A percentile compares a stretch with the other conserved stretches of the same genome.
Evolutionary conservation across 2,888 invertebrate genomes (phyloP).

Genomic region (Ophion costatus): DNA sequence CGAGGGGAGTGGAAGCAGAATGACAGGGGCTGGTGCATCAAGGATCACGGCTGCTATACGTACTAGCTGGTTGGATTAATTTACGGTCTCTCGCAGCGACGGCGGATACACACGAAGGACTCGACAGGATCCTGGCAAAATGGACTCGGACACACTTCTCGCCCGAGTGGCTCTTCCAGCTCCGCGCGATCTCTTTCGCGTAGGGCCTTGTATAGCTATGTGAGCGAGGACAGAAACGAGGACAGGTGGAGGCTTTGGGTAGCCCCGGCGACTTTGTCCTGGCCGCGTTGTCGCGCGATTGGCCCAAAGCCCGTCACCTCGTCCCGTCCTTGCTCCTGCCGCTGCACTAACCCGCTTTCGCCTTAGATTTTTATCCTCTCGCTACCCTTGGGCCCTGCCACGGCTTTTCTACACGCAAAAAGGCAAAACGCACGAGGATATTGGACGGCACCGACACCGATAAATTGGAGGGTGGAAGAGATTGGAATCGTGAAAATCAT

Average conservation of each 20-base stretch:
- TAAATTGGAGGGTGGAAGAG: not conserved
- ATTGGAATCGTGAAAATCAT: not conserved
- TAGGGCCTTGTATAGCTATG: constrained; percentile 32
- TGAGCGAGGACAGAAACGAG: constrained; percentile 41
- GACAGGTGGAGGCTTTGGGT: constrained; percentile 60
- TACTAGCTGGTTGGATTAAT: constrained; percentile 59
- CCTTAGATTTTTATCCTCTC: constrained; percentile 47
- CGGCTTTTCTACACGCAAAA: constrained; percentile 1
- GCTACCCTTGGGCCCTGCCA: constrained; percentile 9
- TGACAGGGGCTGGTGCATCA: not conserved
- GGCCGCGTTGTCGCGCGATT: constrained; percentile 38
- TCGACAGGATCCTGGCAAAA: constrained; percentile 42
- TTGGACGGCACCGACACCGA: constrained; percentile 18
- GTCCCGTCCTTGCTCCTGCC: constrained; percentile 17
- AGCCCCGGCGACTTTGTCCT: constrained; percentile 26
- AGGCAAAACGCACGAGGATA: constrained; percentile 13
- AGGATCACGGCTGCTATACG: constrained; percentile 43
- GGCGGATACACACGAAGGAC: constrained; percentile 29
- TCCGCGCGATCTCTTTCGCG: not conserved
- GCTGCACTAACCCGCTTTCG: constrained; percentile 8
- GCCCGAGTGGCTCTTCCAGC: constrained; percentile 29
- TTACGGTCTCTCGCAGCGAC: constrained; percentile 46
- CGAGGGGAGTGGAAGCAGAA: not conserved
- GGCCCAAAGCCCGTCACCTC: constrained; percentile 41
- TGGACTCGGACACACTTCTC: constrained; percentile 44